Conservation (phyloP, 2,113 vertebrate genomes). For the Strix uralensis region DNA sequence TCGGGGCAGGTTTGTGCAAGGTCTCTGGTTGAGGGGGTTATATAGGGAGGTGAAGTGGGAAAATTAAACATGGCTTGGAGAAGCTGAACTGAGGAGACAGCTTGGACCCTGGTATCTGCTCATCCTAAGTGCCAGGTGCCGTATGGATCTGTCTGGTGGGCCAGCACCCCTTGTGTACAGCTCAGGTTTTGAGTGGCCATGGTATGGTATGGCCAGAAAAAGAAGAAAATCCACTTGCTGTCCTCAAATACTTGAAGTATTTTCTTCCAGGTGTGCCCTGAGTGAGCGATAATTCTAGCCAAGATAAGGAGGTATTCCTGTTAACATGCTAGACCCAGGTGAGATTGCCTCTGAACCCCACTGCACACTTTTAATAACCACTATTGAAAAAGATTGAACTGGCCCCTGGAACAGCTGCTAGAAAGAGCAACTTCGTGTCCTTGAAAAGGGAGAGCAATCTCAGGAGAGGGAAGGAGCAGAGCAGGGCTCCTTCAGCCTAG, state of each 20-base stretch:
- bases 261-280: background rate
- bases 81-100: background rate
- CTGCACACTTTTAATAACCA: background rate
- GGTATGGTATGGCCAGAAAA: background rate
- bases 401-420: background rate
- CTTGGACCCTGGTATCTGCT: background rate
- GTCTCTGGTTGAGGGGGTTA: background rate
- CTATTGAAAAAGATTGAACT: background rate
- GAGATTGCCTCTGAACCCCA: background rate
- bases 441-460: background rate
- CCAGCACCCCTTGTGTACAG: fast-evolving
- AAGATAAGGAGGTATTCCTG: background rate
- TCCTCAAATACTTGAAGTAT: background rate
- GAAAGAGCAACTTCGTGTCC: background rate
- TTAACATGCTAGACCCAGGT: background rate
- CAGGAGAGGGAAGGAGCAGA: background rate
- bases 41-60: background rate
- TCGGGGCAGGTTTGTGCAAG: background rate
- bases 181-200: background rate
- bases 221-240: background rate
- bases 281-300: fast-evolving
- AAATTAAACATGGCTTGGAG: background rate
- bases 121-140: background rate
- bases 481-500: background rate
- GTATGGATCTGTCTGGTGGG: background rate